These are phyloP conservation scores for Cordilura impudica DNA, from an alignment of 2,888 invertebrate species.

Conservation along the genomic window DNA sequence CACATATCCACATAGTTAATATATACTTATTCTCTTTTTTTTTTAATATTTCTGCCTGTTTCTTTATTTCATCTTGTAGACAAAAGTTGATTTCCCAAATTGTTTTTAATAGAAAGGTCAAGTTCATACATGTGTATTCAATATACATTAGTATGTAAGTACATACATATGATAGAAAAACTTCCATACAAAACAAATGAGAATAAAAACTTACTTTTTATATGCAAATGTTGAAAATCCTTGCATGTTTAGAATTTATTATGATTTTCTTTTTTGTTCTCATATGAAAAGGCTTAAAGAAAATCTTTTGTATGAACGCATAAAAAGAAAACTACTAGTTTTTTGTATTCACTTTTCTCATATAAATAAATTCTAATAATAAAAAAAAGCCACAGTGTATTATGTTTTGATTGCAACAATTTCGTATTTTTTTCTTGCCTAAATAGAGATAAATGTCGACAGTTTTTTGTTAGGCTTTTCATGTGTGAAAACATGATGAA, in stretches of 20 bases:
- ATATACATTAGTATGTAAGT: no score
- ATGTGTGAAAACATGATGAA: constrained; percentile 17
- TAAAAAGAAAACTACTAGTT: neutral
- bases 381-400: constrained; percentile 14
- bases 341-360: neutral
- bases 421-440: neutral
- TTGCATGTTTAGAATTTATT: constrained; percentile 23
- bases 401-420: constrained; percentile 35
- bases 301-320: neutral
- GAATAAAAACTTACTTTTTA: neutral
- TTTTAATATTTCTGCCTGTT: no score
- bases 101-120: neutral
- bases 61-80: neutral
- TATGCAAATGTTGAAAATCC: constrained; percentile 20
- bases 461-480: neutral
- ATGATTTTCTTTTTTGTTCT: neutral
- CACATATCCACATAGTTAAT: no score
- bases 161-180: no score
- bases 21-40: no score
- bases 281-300: constrained; percentile 18
- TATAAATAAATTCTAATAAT: constrained; percentile 9
- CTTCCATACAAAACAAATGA: no score
- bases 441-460: constrained; percentile 32
- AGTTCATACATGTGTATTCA: neutral
- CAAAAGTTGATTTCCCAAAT: neutral